Base-by-base conservation (phyloP, 2,888 invertebrate species). In the Cephus runcator region DNA sequence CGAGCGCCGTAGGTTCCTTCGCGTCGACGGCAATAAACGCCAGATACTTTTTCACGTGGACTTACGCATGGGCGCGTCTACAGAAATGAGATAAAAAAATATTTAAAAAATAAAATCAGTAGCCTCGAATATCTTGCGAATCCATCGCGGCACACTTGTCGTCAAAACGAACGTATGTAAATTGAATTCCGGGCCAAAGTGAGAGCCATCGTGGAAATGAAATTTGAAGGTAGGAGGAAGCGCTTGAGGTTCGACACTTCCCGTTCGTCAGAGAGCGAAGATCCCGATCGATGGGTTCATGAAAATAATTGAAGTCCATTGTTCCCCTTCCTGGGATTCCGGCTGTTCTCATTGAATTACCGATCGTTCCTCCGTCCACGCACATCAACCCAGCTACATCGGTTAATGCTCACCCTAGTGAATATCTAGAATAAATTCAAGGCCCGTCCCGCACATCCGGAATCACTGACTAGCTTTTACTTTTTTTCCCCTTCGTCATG, bases 351-450 rank as follows among this genome's bases (percentile, higher is more conserved):
- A 78, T 77, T 73, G 77, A 73, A 75, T 79, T 77, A 79, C 79
- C 71, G 75, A 73, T 34, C 36, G 73, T 30, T 75, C 77, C 73
- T 56, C 23, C 56, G 23, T 73, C 76, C 23, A 23, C 23, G 4
- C 56, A 56, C 23, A 23, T 23, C 4, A 56, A 56, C 23, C 23
- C 56, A 56, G 23, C 23, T 56, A 76, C 77, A 34, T 76, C 35
- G 79, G 73, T 77, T 81, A 80, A 79, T 80, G 80, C 79, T 82
- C 81, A 76, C 78, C 81, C 79, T 82, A 81, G 73, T 84, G 85
- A 82, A 81, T 83, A 84, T 82, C 83, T 79, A 81, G 82, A 85
- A 84, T 81, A 83, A 81, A 84, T 83, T 80, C 83, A 84, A 84
- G 83, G 81, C 79, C 69, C 79, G 34, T 69, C 76, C 78, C 34